Percentiles rank a stretch among this genome's conserved stretches.
These are phyloP conservation scores for Latheticus oryzae DNA, from an alignment of 2,888 invertebrate species.

Conservation along the genomic window DNA sequence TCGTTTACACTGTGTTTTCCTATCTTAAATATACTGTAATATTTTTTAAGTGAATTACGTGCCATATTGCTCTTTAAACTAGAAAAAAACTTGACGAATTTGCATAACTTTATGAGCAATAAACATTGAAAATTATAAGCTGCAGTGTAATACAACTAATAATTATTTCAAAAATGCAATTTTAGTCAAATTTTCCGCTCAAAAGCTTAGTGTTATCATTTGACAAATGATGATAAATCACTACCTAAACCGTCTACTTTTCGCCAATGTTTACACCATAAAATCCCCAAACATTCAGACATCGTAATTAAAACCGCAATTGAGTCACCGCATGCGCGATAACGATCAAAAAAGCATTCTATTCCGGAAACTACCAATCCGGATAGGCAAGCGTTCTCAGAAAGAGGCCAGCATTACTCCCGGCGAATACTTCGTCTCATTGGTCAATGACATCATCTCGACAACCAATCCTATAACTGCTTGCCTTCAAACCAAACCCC, in stretches of 20 bases:
- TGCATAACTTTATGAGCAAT: no score
- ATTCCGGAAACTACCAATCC: slow-evolving; percentile 62
- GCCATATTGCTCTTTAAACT: no score
- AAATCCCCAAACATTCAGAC: slow-evolving; percentile 23
- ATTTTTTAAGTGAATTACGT: no score
- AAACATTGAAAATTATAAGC: no score
- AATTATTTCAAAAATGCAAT: neutral
- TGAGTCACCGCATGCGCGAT: slow-evolving; percentile 56
- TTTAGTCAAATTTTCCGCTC: neutral
- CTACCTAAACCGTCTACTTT: neutral
- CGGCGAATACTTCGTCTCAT: slow-evolving; percentile 49
- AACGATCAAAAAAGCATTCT: slow-evolving; percentile 54
- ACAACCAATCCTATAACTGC: slow-evolving; percentile 54
- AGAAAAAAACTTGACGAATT: no score
- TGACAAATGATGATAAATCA: slow-evolving; percentile 4
- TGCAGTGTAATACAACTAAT: neutral
- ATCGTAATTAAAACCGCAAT: slow-evolving; percentile 13
- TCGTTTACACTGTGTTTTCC: no score
- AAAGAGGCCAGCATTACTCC: slow-evolving; percentile 60
- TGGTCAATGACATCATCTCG: slow-evolving; percentile 57
- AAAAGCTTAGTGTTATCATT: neutral
- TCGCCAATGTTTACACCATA: slow-evolving; percentile 10
- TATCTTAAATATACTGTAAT: no score
- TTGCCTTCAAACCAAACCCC: slow-evolving; percentile 47
- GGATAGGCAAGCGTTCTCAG: slow-evolving; percentile 51